Percentiles rank a stretch among this genome's conserved stretches.
These are phyloP conservation scores for Bos indicus DNA, from an alignment of 2,113 vertebrate genomes.

Conservation along the genomic window DNA sequence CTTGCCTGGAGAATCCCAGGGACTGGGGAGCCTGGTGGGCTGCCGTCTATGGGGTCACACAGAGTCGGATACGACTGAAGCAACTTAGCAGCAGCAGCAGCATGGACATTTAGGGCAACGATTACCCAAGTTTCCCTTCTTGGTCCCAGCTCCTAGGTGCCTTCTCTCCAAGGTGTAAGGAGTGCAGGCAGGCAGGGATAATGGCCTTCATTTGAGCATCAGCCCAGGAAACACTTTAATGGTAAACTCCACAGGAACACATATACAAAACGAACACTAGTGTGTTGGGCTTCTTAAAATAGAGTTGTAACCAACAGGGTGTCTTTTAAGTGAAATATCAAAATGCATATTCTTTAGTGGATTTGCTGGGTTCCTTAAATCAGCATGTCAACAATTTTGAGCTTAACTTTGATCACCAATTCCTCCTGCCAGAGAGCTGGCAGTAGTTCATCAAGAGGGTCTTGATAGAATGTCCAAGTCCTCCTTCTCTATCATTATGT, in stretches of 20 bases:
- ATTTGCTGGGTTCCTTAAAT: background rate
- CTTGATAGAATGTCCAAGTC: background rate
- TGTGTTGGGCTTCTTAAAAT: background rate
- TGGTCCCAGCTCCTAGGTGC: background rate
- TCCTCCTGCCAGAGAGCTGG: background rate
- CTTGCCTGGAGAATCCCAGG: too few relatives aligned
- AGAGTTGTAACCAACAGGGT: background rate
- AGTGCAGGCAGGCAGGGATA: background rate
- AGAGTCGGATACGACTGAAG: too few relatives aligned
- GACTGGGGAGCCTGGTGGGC: too few relatives aligned
- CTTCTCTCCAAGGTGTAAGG: background rate
- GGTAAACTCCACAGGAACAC: background rate
- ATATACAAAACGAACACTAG: background rate
- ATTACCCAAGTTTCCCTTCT: background rate
- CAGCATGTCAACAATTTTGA: background rate
- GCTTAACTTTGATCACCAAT: background rate
- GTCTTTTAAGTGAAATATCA: background rate
- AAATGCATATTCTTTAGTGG: background rate
- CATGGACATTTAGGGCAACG: background rate
- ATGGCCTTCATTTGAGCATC: background rate
- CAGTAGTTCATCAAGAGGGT: background rate
- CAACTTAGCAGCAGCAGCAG: too few relatives aligned
- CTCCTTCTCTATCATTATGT: background rate
- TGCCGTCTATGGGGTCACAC: too few relatives aligned
- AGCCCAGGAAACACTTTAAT: background rate